Conservation (phyloP, 2,888 invertebrate genomes). For the Idaea aversata region DNA sequence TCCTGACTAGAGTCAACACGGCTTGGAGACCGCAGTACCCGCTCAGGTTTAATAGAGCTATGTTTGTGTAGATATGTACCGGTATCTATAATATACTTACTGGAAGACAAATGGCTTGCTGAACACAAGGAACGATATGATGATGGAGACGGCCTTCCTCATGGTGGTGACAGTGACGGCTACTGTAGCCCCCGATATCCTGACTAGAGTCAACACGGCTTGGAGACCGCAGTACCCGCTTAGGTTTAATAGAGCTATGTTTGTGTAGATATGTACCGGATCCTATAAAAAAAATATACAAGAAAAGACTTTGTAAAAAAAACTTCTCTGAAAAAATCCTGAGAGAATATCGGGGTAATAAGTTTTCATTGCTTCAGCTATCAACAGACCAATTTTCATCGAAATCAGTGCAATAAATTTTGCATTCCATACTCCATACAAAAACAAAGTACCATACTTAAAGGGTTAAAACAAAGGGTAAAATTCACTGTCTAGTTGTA, state of each 20-base stretch:
- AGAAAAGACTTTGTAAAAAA: background rate
- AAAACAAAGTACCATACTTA: too few relatives aligned
- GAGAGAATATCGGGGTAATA: too few relatives aligned
- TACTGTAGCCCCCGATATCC: constrained; percentile 93
- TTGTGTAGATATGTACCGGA: constrained; percentile 88
- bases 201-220: constrained; percentile 93
- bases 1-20: constrained; percentile 92
- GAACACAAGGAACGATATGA: constrained; percentile 95
- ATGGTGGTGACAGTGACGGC: constrained; percentile 96
- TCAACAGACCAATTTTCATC: too few relatives aligned
- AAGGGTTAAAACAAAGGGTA: too few relatives aligned
- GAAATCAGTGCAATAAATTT: too few relatives aligned
- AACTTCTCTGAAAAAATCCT: too few relatives aligned
- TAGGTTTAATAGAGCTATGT: constrained; percentile 91
- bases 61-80: constrained; percentile 89
- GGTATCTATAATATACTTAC: constrained; percentile 93
- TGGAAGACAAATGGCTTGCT: constrained; percentile 95
- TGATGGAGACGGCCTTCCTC: constrained; percentile 94
- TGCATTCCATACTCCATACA: too few relatives aligned
- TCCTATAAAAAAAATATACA: constrained; percentile 66
- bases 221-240: constrained; percentile 97
- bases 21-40: constrained; percentile 97
- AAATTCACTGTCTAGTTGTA: too few relatives aligned
- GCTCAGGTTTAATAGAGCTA: constrained; percentile 90
- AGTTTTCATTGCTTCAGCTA: too few relatives aligned